These are phyloP conservation scores for Lepidocolaptes lacrymiger DNA, from an alignment of 2,797 vertebrate species.

Conservation along the genomic window DNA sequence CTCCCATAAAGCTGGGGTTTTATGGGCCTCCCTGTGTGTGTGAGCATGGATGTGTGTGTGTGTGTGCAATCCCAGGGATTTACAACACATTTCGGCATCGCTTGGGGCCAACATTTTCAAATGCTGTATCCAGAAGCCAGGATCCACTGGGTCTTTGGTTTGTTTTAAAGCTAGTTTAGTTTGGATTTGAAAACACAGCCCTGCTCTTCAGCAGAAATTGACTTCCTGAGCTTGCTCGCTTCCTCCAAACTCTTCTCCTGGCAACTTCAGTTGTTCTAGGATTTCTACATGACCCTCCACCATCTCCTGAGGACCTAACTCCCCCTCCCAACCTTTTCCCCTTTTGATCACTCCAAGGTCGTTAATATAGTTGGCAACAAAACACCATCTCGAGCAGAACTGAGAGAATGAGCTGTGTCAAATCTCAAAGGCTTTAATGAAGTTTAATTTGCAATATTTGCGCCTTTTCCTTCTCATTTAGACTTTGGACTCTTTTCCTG, in stretches of 20 bases:
- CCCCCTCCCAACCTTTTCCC: neutral
- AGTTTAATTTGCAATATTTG: neutral
- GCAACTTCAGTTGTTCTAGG: neutral
- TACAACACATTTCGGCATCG: neutral
- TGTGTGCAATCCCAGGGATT: neutral
- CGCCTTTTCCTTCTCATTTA: neutral
- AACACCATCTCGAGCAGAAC: neutral
- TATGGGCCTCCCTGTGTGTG: neutral
- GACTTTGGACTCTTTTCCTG: neutral
- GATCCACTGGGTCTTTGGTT: neutral
- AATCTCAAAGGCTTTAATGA: neutral
- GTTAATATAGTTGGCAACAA: neutral
- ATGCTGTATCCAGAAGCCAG: slow-evolving; percentile 6
- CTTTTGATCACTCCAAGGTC: neutral
- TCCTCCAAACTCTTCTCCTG: neutral
- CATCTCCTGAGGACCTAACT: neutral
- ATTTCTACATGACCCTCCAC: neutral
- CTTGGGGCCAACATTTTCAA: neutral
- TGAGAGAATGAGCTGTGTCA: neutral
- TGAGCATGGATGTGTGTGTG: neutral
- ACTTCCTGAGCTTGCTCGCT: neutral
- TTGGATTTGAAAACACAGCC: slow-evolving; percentile 2
- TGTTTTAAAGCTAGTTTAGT: slow-evolving; percentile 13
- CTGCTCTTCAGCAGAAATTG: neutral
- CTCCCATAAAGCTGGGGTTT: neutral